Base-by-base conservation (phyloP, 2,888 invertebrate species). In the Stenoptilia bipunctidactyla region DNA sequence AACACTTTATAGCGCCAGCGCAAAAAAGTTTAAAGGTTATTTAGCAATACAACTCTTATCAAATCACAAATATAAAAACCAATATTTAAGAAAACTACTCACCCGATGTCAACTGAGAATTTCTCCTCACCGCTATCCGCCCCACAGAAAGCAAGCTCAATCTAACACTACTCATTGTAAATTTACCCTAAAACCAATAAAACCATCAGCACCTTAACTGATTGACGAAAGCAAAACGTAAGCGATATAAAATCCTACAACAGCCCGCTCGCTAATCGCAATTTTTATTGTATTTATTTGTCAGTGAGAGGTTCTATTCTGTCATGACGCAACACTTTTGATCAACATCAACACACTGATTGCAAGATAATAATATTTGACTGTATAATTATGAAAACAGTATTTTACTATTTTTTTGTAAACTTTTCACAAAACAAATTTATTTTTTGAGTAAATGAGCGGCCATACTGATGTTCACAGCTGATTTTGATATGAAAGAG, bases 271-370 rank as follows among this genome's bases (percentile, higher is more conserved):
- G 61, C 55, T 56, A 66, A 58, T 66, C 58, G 67, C 69, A 69
- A 76, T 69, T 74, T 76, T 76, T 80, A 74, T 76, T 79, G 72
- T 79, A 77, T 76, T 79, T 83, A 69, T 79, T 82, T 83, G 80
- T 80, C 80, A 82, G 80, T 70, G 76, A 80, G 79, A 76, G 77
- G 71, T 68, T 30, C 56, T 58, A 56, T 69, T 75, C 70, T 76
- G 74, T 77, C 83, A 83, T 84, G 84, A 84, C 83, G 83, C 84
- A 84, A 84, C 82, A 82, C 79, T 77, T 79, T 76, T 66, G 74
- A 68, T 71, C 71, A 75, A 72, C 70, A 73, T 68, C 66, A 76
- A 74, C 75, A 75, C 56, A 59, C 55, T 59, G 47, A 53, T 62
- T 56, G 58, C 49, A 57, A 66, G 12, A 63, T 61, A 14, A 14